These are phyloP conservation scores for Leptocoma aspasia DNA, from an alignment of 2,113 vertebrate species.

Conservation along the genomic window DNA sequence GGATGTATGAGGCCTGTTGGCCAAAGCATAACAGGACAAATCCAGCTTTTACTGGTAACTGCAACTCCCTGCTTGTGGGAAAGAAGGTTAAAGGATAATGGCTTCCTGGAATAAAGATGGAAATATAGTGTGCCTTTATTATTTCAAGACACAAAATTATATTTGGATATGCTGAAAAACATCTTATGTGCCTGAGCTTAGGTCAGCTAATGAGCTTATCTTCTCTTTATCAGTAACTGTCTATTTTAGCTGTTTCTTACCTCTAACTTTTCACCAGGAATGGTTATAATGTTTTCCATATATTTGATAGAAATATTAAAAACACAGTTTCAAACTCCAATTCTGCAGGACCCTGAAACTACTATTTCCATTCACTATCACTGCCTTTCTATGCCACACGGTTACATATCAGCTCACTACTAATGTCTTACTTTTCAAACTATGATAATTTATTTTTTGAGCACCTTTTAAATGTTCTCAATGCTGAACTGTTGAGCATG, in stretches of 20 bases:
- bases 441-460: neutral
- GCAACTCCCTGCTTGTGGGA: neutral
- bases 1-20: neutral
- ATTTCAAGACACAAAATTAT: neutral
- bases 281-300: neutral
- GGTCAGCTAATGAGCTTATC: neutral
- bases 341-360: neutral
- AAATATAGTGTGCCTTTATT: neutral
- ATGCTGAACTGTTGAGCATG: accelerated
- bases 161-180: neutral
- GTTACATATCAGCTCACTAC: neutral
- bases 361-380: neutral
- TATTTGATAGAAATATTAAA: neutral
- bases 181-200: neutral
- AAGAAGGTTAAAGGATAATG: neutral
- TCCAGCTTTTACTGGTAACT: neutral
- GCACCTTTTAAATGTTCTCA: neutral
- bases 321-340: neutral
- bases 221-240: neutral
- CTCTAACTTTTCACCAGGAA: neutral
- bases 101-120: neutral
- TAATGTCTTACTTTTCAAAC: neutral
- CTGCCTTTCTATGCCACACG: neutral
- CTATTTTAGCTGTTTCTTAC: neutral
- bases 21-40: neutral